phyloP scores from a whole-genome alignment of 2,113 vertebrate genomes.

The Elgaria multicarinata region DNA sequence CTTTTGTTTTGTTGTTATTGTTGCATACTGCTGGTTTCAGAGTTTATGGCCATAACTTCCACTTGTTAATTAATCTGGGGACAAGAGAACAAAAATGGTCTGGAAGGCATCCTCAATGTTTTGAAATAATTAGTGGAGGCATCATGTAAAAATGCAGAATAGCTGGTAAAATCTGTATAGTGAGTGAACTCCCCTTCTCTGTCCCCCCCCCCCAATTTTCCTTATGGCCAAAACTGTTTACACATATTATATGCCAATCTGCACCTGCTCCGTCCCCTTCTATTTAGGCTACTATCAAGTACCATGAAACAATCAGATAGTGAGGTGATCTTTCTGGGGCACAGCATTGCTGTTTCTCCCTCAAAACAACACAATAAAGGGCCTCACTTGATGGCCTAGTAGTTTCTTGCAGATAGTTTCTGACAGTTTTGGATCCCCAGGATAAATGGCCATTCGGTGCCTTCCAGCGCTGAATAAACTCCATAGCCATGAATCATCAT shows the following conservation, averaged over 20 bases:
- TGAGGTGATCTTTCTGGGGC: not conserved
- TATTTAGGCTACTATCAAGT: not conserved
- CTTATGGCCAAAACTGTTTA: not conserved
- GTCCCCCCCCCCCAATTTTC: not conserved
- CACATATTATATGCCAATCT: not conserved
- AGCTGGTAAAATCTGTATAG: not conserved
- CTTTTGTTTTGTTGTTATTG: not conserved
- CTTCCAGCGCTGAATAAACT: slow-evolving; percentile 28
- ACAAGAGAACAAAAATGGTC: not conserved
- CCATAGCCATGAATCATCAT: slow-evolving; percentile 52
- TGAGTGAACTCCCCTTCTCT: too few species aligned
- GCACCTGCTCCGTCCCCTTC: too few species aligned
- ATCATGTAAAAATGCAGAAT: not conserved
- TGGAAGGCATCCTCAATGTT: not conserved
- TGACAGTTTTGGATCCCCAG: slow-evolving; percentile 23
- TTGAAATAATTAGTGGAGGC: not conserved
- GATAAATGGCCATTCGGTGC: slow-evolving; percentile 45
- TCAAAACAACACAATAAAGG: slow-evolving; percentile 3
- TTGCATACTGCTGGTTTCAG: not conserved
- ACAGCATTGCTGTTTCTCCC: not conserved
- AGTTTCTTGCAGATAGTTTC: slow-evolving; percentile 7
- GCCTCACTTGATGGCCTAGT: not conserved
- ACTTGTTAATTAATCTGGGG: not conserved
- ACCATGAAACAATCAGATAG: not conserved
- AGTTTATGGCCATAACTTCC: not conserved